Conservation (phyloP, 2,888 invertebrate genomes). For the Cinara cedri region DNA sequence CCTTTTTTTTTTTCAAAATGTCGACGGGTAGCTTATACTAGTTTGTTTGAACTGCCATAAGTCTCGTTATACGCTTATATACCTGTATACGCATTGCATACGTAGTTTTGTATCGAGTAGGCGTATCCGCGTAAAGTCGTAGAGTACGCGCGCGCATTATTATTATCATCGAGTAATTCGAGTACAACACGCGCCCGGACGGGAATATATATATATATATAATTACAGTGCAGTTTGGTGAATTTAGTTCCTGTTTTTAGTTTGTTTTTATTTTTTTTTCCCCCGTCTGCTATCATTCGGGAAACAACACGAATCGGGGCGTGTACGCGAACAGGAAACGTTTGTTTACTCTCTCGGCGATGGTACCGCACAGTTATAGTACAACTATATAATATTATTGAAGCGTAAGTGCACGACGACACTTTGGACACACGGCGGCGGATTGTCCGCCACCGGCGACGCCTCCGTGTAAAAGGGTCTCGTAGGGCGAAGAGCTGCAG, state of each 20-base stretch:
- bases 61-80: no score
- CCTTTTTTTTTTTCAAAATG: no score
- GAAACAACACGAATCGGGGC: constrained; percentile 28
- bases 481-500: no score
- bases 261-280: not conserved
- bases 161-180: constrained; percentile 26
- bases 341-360: not conserved
- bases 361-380: not conserved
- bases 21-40: no score
- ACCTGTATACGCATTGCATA: not conserved
- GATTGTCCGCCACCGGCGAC: not conserved
- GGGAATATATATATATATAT: no score
- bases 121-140: not conserved
- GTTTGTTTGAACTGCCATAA: no score
- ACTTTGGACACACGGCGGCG: constrained; percentile 26
- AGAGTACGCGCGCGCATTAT: no score
- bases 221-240: no score
- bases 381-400: no score
- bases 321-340: constrained; percentile 28
- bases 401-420: constrained; percentile 29
- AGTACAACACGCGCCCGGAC: no score
- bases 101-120: constrained; percentile 3
- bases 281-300: not conserved
- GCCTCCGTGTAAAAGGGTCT: no score
- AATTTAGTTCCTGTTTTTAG: no score